phyloP scores from a whole-genome alignment of 1,140 invertebrate species.

The Sycophaga agraensis region DNA sequence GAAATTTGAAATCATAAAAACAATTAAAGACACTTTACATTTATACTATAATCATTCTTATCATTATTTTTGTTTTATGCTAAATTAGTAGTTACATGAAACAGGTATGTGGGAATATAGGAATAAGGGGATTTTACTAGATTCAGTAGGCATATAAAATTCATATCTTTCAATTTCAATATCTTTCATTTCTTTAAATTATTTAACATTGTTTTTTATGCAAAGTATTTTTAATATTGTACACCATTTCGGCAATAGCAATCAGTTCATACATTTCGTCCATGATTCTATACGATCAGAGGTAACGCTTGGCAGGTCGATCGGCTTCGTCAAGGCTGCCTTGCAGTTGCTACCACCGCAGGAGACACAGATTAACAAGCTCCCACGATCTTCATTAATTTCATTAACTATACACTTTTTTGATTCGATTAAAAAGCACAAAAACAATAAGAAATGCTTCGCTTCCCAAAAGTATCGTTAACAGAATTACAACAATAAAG shows the following conservation, averaged over 20 bases:
- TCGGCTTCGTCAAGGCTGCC: slow-evolving; percentile 21
- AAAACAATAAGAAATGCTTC: slow-evolving; percentile 22
- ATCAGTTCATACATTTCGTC: slow-evolving; percentile 30
- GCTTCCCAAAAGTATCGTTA: slow-evolving; percentile 10
- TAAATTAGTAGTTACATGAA: too few species aligned
- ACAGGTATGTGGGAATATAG: too few species aligned
- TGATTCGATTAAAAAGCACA: slow-evolving; percentile 25
- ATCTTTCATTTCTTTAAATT: slow-evolving; percentile 30
- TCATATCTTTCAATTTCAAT: slow-evolving; percentile 23
- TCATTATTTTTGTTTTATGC: too few species aligned
- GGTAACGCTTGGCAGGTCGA: slow-evolving; percentile 25
- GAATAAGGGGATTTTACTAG: neutral
- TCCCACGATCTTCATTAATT: slow-evolving; percentile 4
- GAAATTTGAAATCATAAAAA: too few species aligned
- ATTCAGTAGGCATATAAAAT: slow-evolving; percentile 5
- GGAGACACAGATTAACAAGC: slow-evolving; percentile 8
- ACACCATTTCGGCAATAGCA: slow-evolving; percentile 26
- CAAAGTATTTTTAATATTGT: slow-evolving; percentile 30
- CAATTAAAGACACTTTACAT: too few species aligned
- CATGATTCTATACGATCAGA: slow-evolving; percentile 22
- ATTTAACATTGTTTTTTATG: slow-evolving; percentile 32
- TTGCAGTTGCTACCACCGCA: slow-evolving; percentile 6
- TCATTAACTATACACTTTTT: slow-evolving; percentile 11
- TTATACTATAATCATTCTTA: too few species aligned
- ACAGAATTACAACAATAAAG: slow-evolving; percentile 22